These are phyloP conservation scores for Aethina tumida DNA, from an alignment of 1,140 invertebrate genomes.

Conservation along the genomic window DNA sequence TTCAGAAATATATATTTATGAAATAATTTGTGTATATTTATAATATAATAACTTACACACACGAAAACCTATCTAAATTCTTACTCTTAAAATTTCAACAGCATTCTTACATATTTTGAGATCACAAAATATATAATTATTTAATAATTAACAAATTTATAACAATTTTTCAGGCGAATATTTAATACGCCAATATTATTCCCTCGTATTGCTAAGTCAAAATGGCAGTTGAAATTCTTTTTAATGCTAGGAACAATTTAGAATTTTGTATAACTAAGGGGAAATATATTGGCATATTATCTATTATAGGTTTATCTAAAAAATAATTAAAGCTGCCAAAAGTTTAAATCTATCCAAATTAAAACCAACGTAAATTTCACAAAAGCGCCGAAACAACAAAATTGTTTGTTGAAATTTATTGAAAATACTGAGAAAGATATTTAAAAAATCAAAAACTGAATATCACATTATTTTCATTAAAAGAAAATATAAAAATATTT, in stretches of 20 bases:
- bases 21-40: slow-evolving; percentile 33
- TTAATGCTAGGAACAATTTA: slow-evolving; percentile 28
- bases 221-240: slow-evolving; percentile 25
- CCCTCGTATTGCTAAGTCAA: slow-evolving; percentile 26
- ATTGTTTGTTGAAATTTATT: slow-evolving; percentile 10
- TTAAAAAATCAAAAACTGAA: slow-evolving; percentile 17
- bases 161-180: slow-evolving; percentile 23
- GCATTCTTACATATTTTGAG: slow-evolving; percentile 35
- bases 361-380: background rate
- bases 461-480: slow-evolving; percentile 25
- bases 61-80: slow-evolving; percentile 31
- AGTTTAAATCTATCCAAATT: background rate
- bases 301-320: too few species aligned
- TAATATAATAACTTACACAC: slow-evolving; percentile 30
- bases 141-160: slow-evolving; percentile 31
- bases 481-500: slow-evolving; percentile 27
- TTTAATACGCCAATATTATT: slow-evolving; percentile 7
- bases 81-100: slow-evolving; percentile 29
- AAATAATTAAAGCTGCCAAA: background rate
- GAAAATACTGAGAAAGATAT: slow-evolving; percentile 19
- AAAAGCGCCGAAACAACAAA: slow-evolving; percentile 8
- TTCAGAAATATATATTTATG: slow-evolving; percentile 35
- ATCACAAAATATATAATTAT: slow-evolving; percentile 36
- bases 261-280: slow-evolving; percentile 13
- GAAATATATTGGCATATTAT: background rate